Conservation (phyloP, 23 tunicate genomes). For the Clavelina lepadiformis region DNA sequence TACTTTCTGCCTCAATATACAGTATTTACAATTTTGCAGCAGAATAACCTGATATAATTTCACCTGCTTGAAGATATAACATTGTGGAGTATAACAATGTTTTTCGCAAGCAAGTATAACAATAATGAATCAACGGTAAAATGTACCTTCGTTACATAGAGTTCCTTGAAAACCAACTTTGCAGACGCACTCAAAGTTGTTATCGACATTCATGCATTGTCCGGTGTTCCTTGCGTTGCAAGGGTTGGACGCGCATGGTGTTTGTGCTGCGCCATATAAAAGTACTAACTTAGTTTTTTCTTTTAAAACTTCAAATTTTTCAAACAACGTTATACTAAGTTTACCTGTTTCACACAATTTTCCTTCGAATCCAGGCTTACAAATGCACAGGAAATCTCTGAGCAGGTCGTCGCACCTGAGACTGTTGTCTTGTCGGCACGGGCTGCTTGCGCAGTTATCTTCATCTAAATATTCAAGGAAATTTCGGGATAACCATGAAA, state of each 20-base stretch:
- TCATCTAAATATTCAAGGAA: slow-evolving; percentile 11
- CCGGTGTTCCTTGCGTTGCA: background rate
- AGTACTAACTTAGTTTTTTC: too few relatives aligned
- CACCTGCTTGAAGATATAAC: too few relatives aligned
- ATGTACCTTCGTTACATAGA: slow-evolving; percentile 11
- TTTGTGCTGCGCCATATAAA: too few relatives aligned
- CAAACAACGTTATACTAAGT: too few relatives aligned
- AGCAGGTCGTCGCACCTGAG: slow-evolving; percentile 17
- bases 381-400: slow-evolving; percentile 17
- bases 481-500: too few relatives aligned
- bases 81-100: too few relatives aligned
- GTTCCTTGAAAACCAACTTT: slow-evolving; percentile 10
- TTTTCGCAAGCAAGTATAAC: too few relatives aligned
- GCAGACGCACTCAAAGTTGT: background rate
- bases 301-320: too few relatives aligned
- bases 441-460: slow-evolving; percentile 23
- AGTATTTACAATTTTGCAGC: too few relatives aligned
- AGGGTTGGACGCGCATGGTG: background rate
- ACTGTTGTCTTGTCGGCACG: slow-evolving; percentile 15
- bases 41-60: too few relatives aligned
- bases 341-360: slow-evolving; percentile 33
- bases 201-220: background rate
- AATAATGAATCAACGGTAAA: too few relatives aligned
- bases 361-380: slow-evolving; percentile 32
- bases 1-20: too few relatives aligned